Conservation (phyloP, 2,797 vertebrate species). For the Synaphobranchus kaupii region DNA sequence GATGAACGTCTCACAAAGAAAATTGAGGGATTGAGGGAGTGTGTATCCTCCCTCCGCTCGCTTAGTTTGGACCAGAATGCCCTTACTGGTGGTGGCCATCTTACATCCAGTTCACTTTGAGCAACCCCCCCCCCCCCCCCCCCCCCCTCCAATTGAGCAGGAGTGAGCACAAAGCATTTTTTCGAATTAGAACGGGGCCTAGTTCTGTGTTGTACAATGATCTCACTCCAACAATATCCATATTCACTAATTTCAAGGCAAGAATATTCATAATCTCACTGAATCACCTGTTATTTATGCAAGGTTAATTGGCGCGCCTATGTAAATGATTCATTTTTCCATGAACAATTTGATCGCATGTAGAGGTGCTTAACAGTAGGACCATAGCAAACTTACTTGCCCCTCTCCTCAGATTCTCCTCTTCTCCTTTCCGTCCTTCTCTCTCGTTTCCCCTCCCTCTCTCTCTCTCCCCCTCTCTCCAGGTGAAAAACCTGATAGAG, state of each 20-base stretch:
- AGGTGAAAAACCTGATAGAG: constrained; percentile 94
- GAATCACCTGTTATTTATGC: neutral
- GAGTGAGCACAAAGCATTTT: too few species aligned
- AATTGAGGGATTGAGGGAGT: too few species aligned
- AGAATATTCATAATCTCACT: neutral
- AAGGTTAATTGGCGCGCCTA: neutral
- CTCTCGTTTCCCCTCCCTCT: neutral
- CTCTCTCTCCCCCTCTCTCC: neutral
- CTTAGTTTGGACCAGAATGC: too few species aligned
- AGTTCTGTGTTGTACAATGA: neutral
- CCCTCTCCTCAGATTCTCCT: neutral
- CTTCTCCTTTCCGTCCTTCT: neutral
- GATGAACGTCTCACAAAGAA: too few species aligned
- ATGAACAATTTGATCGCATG: neutral
- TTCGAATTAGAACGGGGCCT: too few species aligned
- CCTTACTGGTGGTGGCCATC: too few species aligned
- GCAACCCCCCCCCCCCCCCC: too few species aligned
- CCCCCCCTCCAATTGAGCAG: too few species aligned
- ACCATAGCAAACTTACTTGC: neutral
- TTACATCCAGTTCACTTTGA: too few species aligned
- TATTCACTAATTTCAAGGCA: neutral
- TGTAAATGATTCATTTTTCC: neutral
- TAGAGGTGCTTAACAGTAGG: neutral
- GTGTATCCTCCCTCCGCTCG: too few species aligned
- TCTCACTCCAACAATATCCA: neutral